Evolutionary conservation across 2,888 invertebrate species (phyloP).

Genomic region (Caenorhabditis wallacei): DNA sequence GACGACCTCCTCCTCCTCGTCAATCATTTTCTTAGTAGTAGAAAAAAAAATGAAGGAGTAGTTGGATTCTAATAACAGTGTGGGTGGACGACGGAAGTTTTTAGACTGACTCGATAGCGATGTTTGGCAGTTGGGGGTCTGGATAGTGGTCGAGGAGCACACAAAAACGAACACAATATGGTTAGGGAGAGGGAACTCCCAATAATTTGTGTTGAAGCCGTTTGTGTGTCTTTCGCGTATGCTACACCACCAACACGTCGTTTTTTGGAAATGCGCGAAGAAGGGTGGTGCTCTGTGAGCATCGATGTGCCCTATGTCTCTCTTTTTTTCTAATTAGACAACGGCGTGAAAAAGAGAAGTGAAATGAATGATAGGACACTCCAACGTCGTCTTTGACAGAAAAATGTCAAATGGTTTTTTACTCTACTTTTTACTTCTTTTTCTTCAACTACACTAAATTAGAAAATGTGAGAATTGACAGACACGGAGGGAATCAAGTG

Average conservation of each 20-base stretch:
- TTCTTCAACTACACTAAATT: background rate
- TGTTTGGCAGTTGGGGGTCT: no score
- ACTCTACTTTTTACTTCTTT: background rate
- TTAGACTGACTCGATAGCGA: no score
- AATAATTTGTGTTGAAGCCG: background rate
- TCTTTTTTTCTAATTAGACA: constrained; percentile 62
- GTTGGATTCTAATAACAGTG: constrained; percentile 12
- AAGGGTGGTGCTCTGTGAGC: constrained; percentile 20
- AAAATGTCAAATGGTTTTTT: constrained; percentile 43
- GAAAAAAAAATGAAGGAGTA: constrained; percentile 9
- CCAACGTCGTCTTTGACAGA: constrained; percentile 26
- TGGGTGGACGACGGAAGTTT: constrained; percentile 1
- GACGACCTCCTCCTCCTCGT: constrained; percentile 40
- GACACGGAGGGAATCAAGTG: no score
- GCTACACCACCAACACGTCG: constrained; percentile 3
- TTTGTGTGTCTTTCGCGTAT: constrained; percentile 16
- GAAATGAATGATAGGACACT: constrained; percentile 63
- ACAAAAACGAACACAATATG: constrained; percentile 15
- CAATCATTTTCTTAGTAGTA: constrained; percentile 25
- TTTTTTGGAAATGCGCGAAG: constrained; percentile 19
- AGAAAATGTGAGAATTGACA: constrained; percentile 6
- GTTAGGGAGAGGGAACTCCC: constrained; percentile 1
- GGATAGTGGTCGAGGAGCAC: no score
- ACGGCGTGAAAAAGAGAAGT: constrained; percentile 14
- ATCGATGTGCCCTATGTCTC: constrained; percentile 28